Evolutionary conservation across 2,797 vertebrate genomes (phyloP), one percentile per base, ranked within the genome.

Genomic region (Yasuhikotakia modesta): DNA sequence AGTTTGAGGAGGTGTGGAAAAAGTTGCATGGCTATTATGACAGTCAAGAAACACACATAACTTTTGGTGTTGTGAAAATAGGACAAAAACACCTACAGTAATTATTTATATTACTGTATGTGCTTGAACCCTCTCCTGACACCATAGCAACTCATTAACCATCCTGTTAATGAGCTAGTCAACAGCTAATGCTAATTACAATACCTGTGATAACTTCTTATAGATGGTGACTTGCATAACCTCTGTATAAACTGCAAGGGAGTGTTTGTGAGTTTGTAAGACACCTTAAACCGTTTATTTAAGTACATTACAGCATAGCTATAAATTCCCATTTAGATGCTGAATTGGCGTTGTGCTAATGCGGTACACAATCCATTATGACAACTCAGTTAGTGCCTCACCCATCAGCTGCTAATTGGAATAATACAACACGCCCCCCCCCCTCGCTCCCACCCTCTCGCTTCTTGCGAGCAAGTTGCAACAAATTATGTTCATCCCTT

Each of bases 401-500:
- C 76, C 75, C 76, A 72, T 82, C 74, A 75, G 73, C 39, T 27
- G 74, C 83, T 83, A 73, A 79, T 78, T 70, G 78, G 50, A 73
- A 60, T 60, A 73, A 57, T 58, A 69, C 50, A 77, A 60, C 64
- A 69, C 53, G 52, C 64, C 45, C 43, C 43, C 55, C 65, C 17
- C 2, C 17, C 14, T 32, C 19, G 43, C 52, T 74, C 65, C 74
- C 52, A 45, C 35, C 74, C 60, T 43, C 24, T 39, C 22, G 55
- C 48, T 57, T 82, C 30, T 53, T 48, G 32, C 22, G 43, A 79
- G 75, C 50, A 68, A 78, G 69, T 81, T 79, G 22, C 80, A 60
- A 81, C 73, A 73, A 81, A 82, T 83, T 50, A 77, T 70, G 73
- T 77, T 72, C 73, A 77, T 80, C 80, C 48, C 60, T 77, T 68